These are phyloP conservation scores for Triplophysa yarkandensis DNA, from an alignment of 2,797 vertebrate species.

Conservation along the genomic window DNA sequence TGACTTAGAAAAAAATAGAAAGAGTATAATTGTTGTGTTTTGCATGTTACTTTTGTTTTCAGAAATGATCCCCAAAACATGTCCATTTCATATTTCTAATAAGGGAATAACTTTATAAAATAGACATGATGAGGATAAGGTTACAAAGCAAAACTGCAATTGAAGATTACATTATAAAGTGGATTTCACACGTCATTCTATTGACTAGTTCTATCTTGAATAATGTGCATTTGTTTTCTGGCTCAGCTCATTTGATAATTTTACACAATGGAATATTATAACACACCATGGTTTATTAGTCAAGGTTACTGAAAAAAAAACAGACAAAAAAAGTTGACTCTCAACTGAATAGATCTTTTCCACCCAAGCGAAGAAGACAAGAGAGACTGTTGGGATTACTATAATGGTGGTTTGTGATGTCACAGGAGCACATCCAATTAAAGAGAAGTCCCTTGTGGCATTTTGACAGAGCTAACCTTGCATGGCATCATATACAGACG, in stretches of 20 bases:
- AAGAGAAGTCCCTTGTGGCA: constrained; percentile 22
- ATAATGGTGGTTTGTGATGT: constrained; percentile 41
- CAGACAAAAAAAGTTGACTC: constrained; percentile 30
- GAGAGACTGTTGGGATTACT: constrained; percentile 27
- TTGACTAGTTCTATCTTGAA: neutral
- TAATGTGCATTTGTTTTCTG: neutral
- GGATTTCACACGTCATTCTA: neutral
- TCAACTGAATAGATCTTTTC: constrained; percentile 4
- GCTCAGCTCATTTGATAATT: constrained; percentile 4
- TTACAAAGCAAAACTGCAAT: neutral
- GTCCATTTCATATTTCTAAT: neutral
- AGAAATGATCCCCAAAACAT: neutral
- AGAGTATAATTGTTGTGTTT: constrained; percentile 12
- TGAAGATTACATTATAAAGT: neutral
- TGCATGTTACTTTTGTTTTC: neutral
- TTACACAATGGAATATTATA: constrained; percentile 16
- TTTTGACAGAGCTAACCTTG: constrained; percentile 26
- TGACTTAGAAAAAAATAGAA: too few species aligned
- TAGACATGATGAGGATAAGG: neutral
- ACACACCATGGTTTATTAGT: constrained; percentile 31
- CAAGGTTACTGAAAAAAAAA: constrained; percentile 27
- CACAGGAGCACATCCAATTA: constrained; percentile 43
- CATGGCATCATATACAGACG: neutral
- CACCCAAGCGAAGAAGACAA: constrained; percentile 19
- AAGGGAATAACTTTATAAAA: neutral